Evolutionary conservation across 1,140 invertebrate genomes (phyloP), one percentile per base, ranked within the genome.

Genomic region (Laupala kohalensis): DNA sequence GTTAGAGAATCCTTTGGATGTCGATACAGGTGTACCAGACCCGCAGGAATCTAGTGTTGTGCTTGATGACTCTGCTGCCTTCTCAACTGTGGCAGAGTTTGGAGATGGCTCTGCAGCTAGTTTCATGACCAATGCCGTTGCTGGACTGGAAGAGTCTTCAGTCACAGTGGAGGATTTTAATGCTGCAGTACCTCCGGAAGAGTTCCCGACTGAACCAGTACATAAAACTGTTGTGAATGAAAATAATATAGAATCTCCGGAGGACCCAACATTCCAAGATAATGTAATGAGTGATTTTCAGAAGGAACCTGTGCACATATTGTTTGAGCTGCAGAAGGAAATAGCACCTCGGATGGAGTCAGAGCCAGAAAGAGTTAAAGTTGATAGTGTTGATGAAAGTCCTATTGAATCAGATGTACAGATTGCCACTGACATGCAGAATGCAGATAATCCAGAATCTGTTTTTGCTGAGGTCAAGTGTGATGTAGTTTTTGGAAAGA

Each of bases 31-130:
- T 26, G n/a, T 66, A 3, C 4, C 6, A n/a, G 29, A 53, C 4
- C 9, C 4, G 23, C 29, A 19, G 12, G 67, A 19, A 19, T n/a
- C 24, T 9, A 23, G 37, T 13, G 15, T 19, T 67, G 78, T 74
- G 25, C 73, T 84, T 62, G 83, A 85, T 71, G 80, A 83, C 27
- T 85, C 83, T 0, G 82, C 83, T 66, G 75, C 79, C 1, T 81
- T 83, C 0, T 85, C 83, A 0, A 84, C 81, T 5, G 82, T 81
- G 71, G 85, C 83, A 0, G 80, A 83, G 69, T 83, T 78, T 69
- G 84, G 83, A 0, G 84, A 85, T 69, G 83, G 83, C 37, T 81
- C 83, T 0, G 70, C 73, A 0, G 71, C 74, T 0, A 82, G 78
- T 72, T 77, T 76, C 67, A 69, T 78, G 66, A 77, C 81, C 5